These are phyloP conservation scores for Alsophila aescularia DNA, from an alignment of 2,888 invertebrate genomes.

Conservation along the genomic window DNA sequence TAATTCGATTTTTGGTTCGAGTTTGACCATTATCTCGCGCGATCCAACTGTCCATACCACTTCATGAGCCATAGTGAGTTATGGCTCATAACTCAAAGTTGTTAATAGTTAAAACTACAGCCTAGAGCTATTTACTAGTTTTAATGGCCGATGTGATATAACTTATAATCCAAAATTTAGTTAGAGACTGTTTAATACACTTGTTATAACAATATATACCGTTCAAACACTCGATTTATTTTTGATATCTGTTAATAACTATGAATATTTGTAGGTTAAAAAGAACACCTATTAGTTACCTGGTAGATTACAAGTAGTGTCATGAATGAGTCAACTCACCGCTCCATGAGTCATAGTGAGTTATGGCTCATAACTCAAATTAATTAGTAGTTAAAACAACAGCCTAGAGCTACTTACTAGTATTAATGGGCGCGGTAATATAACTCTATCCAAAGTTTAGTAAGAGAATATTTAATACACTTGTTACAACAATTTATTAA, in stretches of 20 bases:
- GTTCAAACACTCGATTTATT: too few relatives aligned
- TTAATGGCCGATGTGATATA: neutral
- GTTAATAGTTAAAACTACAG: conserved; percentile 3
- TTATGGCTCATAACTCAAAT: conserved; percentile 10
- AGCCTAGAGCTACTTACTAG: neutral
- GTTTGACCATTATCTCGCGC: too few relatives aligned
- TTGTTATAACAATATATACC: too few relatives aligned
- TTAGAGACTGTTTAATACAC: neutral
- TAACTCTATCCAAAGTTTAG: conserved; percentile 1
- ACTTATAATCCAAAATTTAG: neutral
- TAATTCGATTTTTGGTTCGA: too few relatives aligned
- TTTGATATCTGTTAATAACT: too few relatives aligned
- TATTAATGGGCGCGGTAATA: neutral
- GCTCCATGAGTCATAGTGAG: neutral
- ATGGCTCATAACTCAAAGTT: conserved; percentile 13
- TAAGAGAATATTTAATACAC: neutral
- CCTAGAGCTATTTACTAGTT: neutral
- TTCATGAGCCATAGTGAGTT: neutral
- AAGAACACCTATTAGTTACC: too few relatives aligned
- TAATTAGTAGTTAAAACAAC: conserved; percentile 5
- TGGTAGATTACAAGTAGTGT: neutral
- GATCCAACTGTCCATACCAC: too few relatives aligned
- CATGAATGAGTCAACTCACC: neutral
- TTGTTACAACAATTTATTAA: too few relatives aligned
- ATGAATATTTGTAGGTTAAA: too few relatives aligned